Base-by-base conservation (phyloP, 2,888 invertebrate species). In the Cantharis rufa region DNA sequence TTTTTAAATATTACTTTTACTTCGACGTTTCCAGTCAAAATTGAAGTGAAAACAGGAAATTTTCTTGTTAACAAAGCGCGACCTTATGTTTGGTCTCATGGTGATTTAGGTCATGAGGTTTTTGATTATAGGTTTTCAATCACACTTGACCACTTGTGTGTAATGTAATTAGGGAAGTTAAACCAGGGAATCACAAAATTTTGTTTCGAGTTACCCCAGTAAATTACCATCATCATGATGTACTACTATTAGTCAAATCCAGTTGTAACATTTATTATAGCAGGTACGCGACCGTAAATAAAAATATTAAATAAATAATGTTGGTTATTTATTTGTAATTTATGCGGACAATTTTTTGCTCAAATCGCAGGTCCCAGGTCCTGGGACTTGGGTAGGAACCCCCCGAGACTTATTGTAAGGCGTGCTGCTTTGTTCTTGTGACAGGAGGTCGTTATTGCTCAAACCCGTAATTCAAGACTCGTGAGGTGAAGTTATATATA, bases 381-480 rank as follows among this genome's bases (percentile, higher is more conserved):
- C 68, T 66, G 70, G 75, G 75, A 74, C 77, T 24, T 63, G n/a
- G 24, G 62, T 66, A 66, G 18, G 71, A 74, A 70, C 72, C 73
- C 72, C 78, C 70, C 71, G 73, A 73, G 72, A 75, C 63, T 79
- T 78, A 78, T 78, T 72, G 75, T 71, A 75, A 75, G 79, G 75
- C 77, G 71, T 75, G 77, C 68, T 69, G 21, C 70, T 69, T 77
- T 79, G 71, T 79, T 79, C 75, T 63, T 71, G 16, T 75, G 79
- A 79, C 79, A 78, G 71, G 73, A 74, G 79, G 77, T 73, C 74
- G 77, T 77, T 77, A 75, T 74, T 75, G 74, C 74, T 75, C 70
- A 73, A 75, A 77, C 77, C 70, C 75, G 75, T 79, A 79, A 79
- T 79, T 79, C 77, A 77, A 75, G 74, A 71, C 70, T 71, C 71